Conservation (phyloP, 2,113 vertebrate genomes). For the Chelonoidis abingdonii region DNA sequence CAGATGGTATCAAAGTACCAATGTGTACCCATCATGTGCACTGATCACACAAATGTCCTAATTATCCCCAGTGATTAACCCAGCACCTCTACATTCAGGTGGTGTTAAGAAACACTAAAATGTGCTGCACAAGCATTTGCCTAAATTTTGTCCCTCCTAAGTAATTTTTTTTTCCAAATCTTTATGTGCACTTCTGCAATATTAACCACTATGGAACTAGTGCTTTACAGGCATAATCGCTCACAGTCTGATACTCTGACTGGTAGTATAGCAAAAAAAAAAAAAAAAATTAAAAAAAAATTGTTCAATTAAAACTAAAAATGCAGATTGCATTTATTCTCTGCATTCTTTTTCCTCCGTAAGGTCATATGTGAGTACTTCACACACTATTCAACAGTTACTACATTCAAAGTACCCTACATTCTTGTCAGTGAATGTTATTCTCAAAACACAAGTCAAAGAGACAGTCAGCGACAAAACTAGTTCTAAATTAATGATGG, state of each 20-base stretch:
- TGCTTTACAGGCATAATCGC: slow-evolving; percentile 55
- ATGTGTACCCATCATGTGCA: background rate
- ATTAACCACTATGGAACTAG: slow-evolving; percentile 43
- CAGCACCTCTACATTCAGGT: background rate
- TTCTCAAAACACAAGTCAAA: slow-evolving; percentile 64
- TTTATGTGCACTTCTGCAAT: slow-evolving; percentile 26
- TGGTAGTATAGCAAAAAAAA: slow-evolving; percentile 5
- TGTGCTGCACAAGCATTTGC: background rate
- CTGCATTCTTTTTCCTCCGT: slow-evolving; percentile 56
- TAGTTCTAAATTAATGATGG: slow-evolving; percentile 77
- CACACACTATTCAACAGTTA: slow-evolving; percentile 29
- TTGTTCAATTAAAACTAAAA: slow-evolving; percentile 49
- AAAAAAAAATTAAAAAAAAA: background rate
- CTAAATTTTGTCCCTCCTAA: background rate
- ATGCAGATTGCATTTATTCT: slow-evolving; percentile 50
- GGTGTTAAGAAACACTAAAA: background rate
- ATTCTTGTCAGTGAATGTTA: slow-evolving; percentile 62
- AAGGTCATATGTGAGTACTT: slow-evolving; percentile 61
- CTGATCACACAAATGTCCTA: background rate
- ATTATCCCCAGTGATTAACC: background rate
- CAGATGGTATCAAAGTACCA: background rate
- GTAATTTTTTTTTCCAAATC: background rate
- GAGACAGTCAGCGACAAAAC: slow-evolving; percentile 72
- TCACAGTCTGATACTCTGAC: slow-evolving; percentile 35
- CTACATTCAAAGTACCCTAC: slow-evolving; percentile 71